Evolutionary conservation across 2,888 invertebrate genomes (phyloP), one percentile per base, ranked within the genome.

Genomic region (Chaetogeoica ovagalla): DNA sequence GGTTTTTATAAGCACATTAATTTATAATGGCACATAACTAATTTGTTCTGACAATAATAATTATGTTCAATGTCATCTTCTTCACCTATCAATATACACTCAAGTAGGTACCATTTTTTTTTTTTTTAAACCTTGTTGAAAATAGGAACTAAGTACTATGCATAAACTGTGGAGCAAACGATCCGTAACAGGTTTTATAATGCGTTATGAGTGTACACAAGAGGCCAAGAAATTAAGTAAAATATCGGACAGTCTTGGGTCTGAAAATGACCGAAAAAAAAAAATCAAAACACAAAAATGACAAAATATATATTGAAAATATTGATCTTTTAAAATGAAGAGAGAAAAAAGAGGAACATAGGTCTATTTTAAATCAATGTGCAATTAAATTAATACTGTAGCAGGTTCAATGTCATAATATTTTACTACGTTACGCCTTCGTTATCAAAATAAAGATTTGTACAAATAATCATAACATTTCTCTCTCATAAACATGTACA

Each of bases 21-120:
- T 71, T 52, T 71, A 71, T 79, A 79, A 79, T 79, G 79, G 79
- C 79, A 79, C 79, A n/a, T 70, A 71, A 13, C 62, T 79, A 79
- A 71, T 62, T 79, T 79, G 79, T 71, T 79, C 70, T 57, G 77
- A 69, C 21, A 63, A 62, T 70, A 70, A 70, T 62, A 69, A 62
- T 69, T 39, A 60, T 63, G 21, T 79, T 79, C 23, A 57, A 69
- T 6, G 30, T 71, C 3, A 1, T 13, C 19, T 79, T 71, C 79
- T 79, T 79, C 55, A 79, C 79, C 57, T 30, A 63, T 71, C 62
- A 71, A 79, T 71, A 65, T 79, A 71, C 71, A 65, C 79, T 71
- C 79, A 65, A 21, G 17, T 13, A 15, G 5, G 15, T 11, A 4
- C 8, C 52, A 77, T 39, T 62, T 69, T 59, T 37, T n/a, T 39